Conservation (phyloP, 2,888 invertebrate genomes). For the Endomychus coccineus region DNA sequence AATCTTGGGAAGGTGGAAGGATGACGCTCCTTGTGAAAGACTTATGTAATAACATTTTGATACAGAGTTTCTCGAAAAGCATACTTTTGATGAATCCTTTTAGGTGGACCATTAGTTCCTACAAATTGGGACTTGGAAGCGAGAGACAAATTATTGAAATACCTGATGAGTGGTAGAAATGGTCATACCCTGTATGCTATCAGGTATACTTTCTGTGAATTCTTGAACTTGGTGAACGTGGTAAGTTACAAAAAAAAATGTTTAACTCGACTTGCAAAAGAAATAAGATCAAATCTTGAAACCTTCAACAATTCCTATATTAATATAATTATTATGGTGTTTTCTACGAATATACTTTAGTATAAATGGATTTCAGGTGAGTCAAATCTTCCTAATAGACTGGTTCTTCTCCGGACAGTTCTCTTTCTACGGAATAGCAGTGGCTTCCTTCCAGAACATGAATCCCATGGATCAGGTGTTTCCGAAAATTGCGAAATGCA, state of each 20-base stretch:
- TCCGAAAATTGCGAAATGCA: slow-evolving; percentile 64
- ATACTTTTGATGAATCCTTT: too few species aligned
- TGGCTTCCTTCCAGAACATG: slow-evolving; percentile 42
- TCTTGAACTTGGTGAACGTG: slow-evolving; percentile 65
- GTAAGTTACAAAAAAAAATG: too few species aligned
- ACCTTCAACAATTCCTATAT: too few species aligned
- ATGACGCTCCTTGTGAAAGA: slow-evolving; percentile 54
- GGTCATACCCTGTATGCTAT: slow-evolving; percentile 58
- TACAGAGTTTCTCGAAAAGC: too few species aligned
- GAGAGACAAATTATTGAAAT: slow-evolving; percentile 51
- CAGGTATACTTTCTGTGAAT: slow-evolving; percentile 63
- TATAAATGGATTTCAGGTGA: slow-evolving; percentile 9
- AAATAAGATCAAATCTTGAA: too few species aligned
- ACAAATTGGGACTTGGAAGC: slow-evolving; percentile 51
- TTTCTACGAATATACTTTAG: background rate
- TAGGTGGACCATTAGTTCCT: slow-evolving; percentile 50
- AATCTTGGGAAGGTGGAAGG: slow-evolving; percentile 60
- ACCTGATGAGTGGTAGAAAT: slow-evolving; percentile 51
- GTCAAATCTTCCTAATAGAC: slow-evolving; percentile 62
- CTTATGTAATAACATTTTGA: too few species aligned
- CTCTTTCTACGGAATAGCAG: slow-evolving; percentile 52
- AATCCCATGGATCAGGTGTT: slow-evolving; percentile 60
- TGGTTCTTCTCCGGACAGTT: slow-evolving; percentile 58
- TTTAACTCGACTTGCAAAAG: too few species aligned
- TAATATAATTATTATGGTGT: too few species aligned